These are phyloP conservation scores for Machaerirhynchus nigripectus DNA, from an alignment of 2,113 vertebrate species.

Conservation along the genomic window DNA sequence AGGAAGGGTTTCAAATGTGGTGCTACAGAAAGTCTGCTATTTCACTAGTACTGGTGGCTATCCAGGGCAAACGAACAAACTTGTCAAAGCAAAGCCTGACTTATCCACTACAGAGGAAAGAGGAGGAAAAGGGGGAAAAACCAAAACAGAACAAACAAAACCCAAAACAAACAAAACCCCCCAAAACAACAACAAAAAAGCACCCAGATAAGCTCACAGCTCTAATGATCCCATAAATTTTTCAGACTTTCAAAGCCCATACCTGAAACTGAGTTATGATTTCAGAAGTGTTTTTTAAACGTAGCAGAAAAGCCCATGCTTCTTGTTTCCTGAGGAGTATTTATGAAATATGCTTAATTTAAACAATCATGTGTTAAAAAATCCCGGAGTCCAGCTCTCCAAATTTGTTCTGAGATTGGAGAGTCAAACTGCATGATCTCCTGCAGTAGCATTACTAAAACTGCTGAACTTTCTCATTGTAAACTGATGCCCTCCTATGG, in stretches of 20 bases:
- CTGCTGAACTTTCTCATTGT: not conserved
- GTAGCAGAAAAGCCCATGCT: not conserved
- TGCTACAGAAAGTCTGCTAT: not conserved
- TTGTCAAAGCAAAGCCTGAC: not conserved
- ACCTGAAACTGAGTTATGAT: not conserved
- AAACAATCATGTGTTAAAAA: not conserved
- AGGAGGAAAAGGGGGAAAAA: fast-evolving
- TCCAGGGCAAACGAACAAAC: not conserved
- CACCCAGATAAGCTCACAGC: not conserved
- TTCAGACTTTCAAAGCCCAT: not conserved
- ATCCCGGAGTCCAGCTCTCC: not conserved
- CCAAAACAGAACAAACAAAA: not conserved
- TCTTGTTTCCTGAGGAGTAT: not conserved
- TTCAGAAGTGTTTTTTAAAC: not conserved
- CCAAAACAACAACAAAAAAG: not conserved
- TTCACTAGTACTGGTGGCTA: not conserved
- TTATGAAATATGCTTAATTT: not conserved
- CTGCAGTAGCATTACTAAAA: not conserved
- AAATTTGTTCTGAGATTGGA: not conserved
- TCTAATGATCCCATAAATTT: not conserved
- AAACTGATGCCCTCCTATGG: slow-evolving; percentile 4
- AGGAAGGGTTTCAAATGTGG: not conserved
- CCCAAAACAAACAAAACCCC: not conserved
- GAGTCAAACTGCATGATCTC: not conserved
- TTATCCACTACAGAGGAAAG: not conserved